Conservation (phyloP, 2,797 vertebrate species). For the Scyliorhinus canicula region DNA sequence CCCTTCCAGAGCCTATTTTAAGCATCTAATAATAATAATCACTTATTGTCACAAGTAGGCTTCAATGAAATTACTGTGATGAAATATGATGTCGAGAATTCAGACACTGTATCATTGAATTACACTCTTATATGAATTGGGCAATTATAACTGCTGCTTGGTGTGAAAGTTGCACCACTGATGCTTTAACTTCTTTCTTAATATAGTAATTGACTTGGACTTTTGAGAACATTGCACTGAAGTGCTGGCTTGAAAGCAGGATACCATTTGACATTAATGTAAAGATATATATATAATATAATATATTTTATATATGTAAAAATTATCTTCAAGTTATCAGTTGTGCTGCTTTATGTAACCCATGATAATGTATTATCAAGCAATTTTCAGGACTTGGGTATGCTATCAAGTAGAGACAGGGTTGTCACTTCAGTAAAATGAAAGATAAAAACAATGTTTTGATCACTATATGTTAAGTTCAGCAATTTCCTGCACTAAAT, state of each 20-base stretch:
- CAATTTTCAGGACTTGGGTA: background rate
- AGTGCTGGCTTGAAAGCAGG: background rate
- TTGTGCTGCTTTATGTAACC: background rate
- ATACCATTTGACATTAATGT: background rate
- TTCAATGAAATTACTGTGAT: too few relatives aligned
- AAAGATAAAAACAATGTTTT: background rate
- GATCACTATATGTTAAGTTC: background rate
- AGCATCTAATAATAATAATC: too few relatives aligned
- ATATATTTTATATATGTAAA: background rate
- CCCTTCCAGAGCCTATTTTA: too few relatives aligned
- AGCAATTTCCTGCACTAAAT: background rate
- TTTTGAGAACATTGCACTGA: background rate
- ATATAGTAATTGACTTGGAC: background rate
- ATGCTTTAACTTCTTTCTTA: background rate
- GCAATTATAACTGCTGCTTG: background rate
- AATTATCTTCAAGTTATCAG: background rate
- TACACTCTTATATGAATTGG: background rate
- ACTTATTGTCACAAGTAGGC: too few relatives aligned
- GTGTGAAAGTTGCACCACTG: too few relatives aligned
- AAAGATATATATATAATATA: background rate
- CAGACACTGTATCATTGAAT: background rate
- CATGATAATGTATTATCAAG: background rate
- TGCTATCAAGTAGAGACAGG: background rate
- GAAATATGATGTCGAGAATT: background rate
- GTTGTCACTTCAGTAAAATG: background rate